Evolutionary conservation across 2,888 invertebrate genomes (phyloP).

Genomic region (Hyalella azteca): DNA sequence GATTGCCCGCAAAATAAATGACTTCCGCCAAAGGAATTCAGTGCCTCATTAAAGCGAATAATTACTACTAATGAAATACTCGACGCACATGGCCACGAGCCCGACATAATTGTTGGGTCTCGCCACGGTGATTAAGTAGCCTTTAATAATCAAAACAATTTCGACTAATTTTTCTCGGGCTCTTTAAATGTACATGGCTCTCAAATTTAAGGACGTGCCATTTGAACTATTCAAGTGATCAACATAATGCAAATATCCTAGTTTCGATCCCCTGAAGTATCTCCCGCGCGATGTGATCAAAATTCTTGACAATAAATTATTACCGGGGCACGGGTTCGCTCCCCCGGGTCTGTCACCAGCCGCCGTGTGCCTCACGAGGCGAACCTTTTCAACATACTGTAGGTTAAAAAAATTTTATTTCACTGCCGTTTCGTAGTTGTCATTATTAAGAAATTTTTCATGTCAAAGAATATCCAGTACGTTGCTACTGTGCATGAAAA

Average conservation of each 20-base stretch:
- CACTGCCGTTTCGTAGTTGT: no score
- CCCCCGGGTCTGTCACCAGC: no score
- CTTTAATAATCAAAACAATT: not conserved
- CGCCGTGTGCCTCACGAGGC: no score
- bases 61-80: constrained; percentile 20
- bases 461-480: no score
- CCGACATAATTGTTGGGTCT: not conserved
- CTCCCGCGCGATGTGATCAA: no score
- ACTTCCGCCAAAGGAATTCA: not conserved
- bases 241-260: not conserved
- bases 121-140: constrained; percentile 10
- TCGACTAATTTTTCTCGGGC: not conserved
- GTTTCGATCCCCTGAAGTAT: no score
- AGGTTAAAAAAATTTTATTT: not conserved
- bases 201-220: not conserved
- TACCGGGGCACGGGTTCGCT: no score
- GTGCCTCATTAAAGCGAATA: constrained; percentile 21
- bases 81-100: not conserved
- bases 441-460: no score
- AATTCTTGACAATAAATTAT: no score
- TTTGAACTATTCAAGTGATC: not conserved
- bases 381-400: no score
- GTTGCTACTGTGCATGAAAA: no score
- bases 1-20: constrained; percentile 14
- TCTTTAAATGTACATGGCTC: not conserved